Evolutionary conservation across 2,888 invertebrate genomes (phyloP), one percentile per base, ranked within the genome.

Genomic region (Hypselothyrea guttata): DNA sequence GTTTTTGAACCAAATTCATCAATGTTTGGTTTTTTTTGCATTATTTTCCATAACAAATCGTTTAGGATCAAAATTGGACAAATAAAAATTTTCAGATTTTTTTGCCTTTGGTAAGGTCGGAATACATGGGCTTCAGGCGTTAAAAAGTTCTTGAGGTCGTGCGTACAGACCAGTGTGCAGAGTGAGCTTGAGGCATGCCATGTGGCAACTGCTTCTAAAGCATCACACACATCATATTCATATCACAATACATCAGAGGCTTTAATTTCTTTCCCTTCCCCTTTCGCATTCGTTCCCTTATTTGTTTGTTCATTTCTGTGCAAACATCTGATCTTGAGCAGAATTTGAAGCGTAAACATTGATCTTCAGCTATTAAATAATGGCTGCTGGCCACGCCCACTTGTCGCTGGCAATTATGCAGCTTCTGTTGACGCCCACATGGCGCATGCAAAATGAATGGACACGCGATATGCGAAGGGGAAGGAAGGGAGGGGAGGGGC

Each of bases 201-300:
- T 75, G 74, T 69, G 69, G 76, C 77, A 64, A 74, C 64, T 75
- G 75, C 58, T 64, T 56, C 55, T 41, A 55, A 58, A 62, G 62
- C 57, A 46, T 57, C 60, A 56, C 81, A 76, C 66, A 73, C 61
- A 62, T 71, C 53, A 56, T n/a, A n/a, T 46, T 13, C 73, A 66
- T 48, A 38, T 49, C 41, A 41, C 37, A 52, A 38, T 27, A 15
- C 41, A 33, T 16, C 9, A 22, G 22, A 4, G 22, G 22, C 22
- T 42, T 34, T 7, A 31, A 31, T 48, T 28, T 5, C 9, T 12
- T 11, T 7, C 27, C 7, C 7, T 27, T 1, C 8, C 7, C 4
- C 2, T 4, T 16, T 7, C 7, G 9, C 12, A 8, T n/a, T 11
- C 12, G n/a, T 12, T 22, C 27, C 3, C 11, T 16, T n/a, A 37